Conservation (phyloP, 2,888 invertebrate species). For the Orthosia gothica region DNA sequence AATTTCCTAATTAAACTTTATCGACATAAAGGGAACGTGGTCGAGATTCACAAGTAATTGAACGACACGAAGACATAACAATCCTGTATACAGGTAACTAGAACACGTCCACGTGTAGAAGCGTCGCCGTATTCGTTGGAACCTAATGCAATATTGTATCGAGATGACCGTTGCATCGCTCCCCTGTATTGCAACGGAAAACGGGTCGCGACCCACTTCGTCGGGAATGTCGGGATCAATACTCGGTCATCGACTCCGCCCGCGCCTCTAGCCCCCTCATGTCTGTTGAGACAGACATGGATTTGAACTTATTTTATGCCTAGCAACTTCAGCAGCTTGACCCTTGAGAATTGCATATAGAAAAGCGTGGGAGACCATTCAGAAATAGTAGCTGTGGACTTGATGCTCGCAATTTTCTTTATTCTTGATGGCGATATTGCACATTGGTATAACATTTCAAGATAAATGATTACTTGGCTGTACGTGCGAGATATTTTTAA, state of each 20-base stretch:
- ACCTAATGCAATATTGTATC: constrained; percentile 57
- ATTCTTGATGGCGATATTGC: background rate
- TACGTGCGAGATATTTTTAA: constrained; percentile 27
- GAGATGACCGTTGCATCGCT: constrained; percentile 79
- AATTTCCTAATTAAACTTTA: constrained; percentile 4
- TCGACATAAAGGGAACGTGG: background rate
- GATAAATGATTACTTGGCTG: background rate
- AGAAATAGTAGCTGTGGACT: background rate
- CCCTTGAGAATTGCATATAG: constrained; percentile 34
- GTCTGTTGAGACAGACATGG: constrained; percentile 71
- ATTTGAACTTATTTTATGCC: constrained; percentile 52
- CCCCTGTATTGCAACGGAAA: constrained; percentile 87
- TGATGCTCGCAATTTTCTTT: background rate
- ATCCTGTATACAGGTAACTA: constrained; percentile 2
- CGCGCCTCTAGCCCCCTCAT: constrained; percentile 78
- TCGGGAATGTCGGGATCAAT: constrained; percentile 89
- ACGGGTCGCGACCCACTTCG: constrained; percentile 90
- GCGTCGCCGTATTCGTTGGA: constrained; percentile 45
- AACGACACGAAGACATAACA: background rate
- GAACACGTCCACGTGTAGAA: constrained; percentile 17
- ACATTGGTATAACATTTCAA: constrained; percentile 16
- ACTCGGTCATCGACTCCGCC: constrained; percentile 90
- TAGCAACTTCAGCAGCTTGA: constrained; percentile 25
- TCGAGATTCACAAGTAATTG: background rate
- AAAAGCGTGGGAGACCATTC: constrained; percentile 16